Evolutionary conservation across 2,888 invertebrate genomes (phyloP), one percentile per base, ranked within the genome.

Genomic region (Buathra laborator): DNA sequence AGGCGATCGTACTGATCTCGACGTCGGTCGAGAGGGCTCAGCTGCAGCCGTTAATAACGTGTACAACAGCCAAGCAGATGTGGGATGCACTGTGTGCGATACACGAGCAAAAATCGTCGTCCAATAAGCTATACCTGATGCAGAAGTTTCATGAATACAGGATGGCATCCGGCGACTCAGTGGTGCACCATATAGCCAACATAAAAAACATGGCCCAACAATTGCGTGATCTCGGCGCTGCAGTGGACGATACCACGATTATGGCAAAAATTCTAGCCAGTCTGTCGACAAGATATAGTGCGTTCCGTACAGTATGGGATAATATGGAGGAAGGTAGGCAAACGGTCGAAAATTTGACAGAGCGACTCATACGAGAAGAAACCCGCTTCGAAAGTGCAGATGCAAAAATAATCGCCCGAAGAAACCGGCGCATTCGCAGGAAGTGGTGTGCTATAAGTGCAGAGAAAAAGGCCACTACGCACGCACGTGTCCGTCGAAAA

Each of bases 21-120:
- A 78, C 86, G 14, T 19, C 84, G 44, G 46, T 88, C n/a, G 85
- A 88, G 46, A 62, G 71, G 6, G 7, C 70, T 4, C 86, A 88
- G 64, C 68, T 87, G 7, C 66, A 82, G 29, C 59, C 71, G 29
- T 51, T 86, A 37, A n/a, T 87, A 3, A 84, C 80, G 59, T 86
- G 87, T 24, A 46, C 67, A 0, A 87, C 83, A 9, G 81, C 87
- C 0, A 72, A 79, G 19, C 16, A 83, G n/a, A 86, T 86, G 85
- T 88, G 86, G 86, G 75, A 81, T 1, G 66, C 71, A 24, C 62
- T 86, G 59, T 77, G 51, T 14, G n/a, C n/a, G 10, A 32, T 84
- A 16, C 84, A 86, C 43, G 85, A 86, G 67, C 83, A 85, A 53
- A 87, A 85, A 19, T 81, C 80, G 3, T 67, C 80, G 10, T 81